Evolutionary conservation across 1,140 invertebrate species (phyloP).

Genomic region (Anastrepha obliqua): DNA sequence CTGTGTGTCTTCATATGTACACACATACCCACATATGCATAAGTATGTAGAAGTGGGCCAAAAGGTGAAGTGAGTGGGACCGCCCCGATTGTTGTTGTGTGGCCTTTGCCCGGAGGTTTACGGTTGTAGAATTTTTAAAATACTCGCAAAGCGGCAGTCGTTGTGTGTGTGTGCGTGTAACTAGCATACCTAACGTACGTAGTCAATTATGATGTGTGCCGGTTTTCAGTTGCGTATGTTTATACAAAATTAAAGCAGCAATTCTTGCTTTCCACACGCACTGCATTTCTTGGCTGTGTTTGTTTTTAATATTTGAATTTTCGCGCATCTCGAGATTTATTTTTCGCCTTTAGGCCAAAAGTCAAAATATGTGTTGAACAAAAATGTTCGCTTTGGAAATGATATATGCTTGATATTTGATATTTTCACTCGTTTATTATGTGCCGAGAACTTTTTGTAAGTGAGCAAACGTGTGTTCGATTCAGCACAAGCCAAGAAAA

Average conservation of each 20-base stretch:
- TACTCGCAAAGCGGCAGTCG: neutral
- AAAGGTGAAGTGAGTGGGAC: slow-evolving; percentile 46
- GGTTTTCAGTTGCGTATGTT: neutral
- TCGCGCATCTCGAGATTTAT: no score
- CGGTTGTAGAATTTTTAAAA: slow-evolving; percentile 40
- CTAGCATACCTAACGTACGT: neutral
- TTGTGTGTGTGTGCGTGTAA: neutral
- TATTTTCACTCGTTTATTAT: no score
- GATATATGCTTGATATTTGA: no score
- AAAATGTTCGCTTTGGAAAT: no score
- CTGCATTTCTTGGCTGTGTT: no score
- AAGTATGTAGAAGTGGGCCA: slow-evolving; percentile 19
- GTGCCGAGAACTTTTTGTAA: no score
- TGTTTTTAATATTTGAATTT: no score
- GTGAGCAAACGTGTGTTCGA: no score
- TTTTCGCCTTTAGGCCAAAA: no score
- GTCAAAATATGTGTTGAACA: no score
- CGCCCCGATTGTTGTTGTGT: slow-evolving; percentile 32
- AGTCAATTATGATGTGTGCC: slow-evolving; percentile 17
- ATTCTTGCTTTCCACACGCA: neutral
- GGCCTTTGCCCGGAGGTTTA: slow-evolving; percentile 27
- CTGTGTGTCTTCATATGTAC: neutral
- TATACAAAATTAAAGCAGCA: neutral
- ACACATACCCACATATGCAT: neutral
- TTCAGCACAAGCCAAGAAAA: no score